Percentiles rank a stretch among this genome's conserved stretches.
These are phyloP conservation scores for Xylota sylvarum DNA, from an alignment of 2,888 invertebrate species.

Conservation along the genomic window DNA sequence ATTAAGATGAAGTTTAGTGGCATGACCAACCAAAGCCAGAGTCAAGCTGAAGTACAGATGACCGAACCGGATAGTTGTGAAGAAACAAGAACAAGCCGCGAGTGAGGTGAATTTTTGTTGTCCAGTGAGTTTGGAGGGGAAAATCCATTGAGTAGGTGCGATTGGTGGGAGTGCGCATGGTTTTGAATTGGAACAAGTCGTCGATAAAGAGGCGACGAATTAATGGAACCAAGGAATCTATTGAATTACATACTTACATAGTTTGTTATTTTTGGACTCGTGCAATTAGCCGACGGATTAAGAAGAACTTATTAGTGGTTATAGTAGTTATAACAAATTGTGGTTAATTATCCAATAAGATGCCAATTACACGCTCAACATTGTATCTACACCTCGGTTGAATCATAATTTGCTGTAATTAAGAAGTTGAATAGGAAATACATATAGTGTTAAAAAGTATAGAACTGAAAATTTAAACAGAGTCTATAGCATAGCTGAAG, in stretches of 20 bases:
- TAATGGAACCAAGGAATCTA: conserved; percentile 27
- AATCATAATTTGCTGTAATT: too few relatives aligned
- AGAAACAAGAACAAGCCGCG: conserved; percentile 15
- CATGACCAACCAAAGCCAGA: conserved; percentile 60
- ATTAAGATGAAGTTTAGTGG: conserved; percentile 73
- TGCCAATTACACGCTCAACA: background rate
- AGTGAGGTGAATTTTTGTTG: conserved; percentile 58
- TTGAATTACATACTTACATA: too few relatives aligned
- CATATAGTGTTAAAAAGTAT: too few relatives aligned
- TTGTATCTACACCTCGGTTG: too few relatives aligned
- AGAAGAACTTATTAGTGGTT: background rate
- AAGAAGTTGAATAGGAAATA: too few relatives aligned
- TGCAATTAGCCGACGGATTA: conserved; percentile 11
- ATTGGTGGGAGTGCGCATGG: conserved; percentile 42
- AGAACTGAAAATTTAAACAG: too few relatives aligned
- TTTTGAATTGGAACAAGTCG: conserved; percentile 27
- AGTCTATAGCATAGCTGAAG: too few relatives aligned
- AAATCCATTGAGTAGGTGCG: background rate
- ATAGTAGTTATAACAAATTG: background rate
- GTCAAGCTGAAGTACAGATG: conserved; percentile 34
- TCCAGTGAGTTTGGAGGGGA: conserved; percentile 17
- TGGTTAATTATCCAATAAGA: background rate
- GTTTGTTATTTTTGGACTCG: background rate
- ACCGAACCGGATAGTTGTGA: conserved; percentile 20
- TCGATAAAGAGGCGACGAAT: conserved; percentile 9